Evolutionary conservation across 2,113 vertebrate species (phyloP), one percentile per base, ranked within the genome.

Genomic region (Vulpes ferrilata): DNA sequence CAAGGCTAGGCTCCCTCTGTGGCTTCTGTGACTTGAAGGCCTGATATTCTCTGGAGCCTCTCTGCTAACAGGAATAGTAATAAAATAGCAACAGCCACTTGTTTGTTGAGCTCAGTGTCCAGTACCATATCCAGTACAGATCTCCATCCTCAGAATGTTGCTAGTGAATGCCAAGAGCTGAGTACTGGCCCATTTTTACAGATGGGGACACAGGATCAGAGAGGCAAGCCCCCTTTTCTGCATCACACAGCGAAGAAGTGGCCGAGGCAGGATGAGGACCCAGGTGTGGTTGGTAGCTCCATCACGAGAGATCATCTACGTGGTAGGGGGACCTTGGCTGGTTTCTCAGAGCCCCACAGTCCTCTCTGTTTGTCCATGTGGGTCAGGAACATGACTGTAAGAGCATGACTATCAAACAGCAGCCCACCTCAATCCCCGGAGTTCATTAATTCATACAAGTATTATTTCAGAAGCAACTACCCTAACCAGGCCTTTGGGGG

Each of bases 311-410:
- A 17, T 23, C 55, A 4, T 62, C 10, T 16, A 35, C 11, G 48
- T 7, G 22, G 30, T 23, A 11, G 25, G 22, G 7, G 20, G 3
- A 8, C 32, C 51, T 35, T 0, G 0, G 25, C 27, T 62, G 7
- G 65, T 64, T 76, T 59, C 38, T 78, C 5, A 0, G 53, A 59
- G 38, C 30, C 35, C 27, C 51, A 7, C 23, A 16, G 51, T 55
- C 38, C 74, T 81, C 13, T 27, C 71, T 57, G 19, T 60, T 7
- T 2, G 23, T 35, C 73, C 69, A 1, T 9, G 12, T 20, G 16
- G 51, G 59, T 53, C 64, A 71, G 79, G 71, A 35, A n/a, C 11
- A 5, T 55, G n/a, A 51, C 4, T 43, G 35, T 16, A n/a, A 19
- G 86, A 73, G 38, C 43, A 1, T 5, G 76, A 30, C 25, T 22